Base-by-base conservation (phyloP, 2,888 invertebrate species). In the Synergus umbraculus region DNA sequence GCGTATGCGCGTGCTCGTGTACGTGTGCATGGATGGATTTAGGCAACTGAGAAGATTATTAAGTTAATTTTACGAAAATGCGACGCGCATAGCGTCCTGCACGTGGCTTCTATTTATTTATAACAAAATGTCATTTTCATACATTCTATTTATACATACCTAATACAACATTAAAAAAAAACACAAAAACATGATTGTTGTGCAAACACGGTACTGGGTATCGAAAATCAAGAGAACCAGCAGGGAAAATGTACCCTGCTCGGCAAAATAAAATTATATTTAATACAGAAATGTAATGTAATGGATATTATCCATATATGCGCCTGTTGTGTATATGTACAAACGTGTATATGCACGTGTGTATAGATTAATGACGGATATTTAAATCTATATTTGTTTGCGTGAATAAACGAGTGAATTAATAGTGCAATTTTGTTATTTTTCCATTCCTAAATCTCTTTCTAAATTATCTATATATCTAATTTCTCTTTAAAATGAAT, bases 391-490 rank as follows among this genome's bases (percentile, higher is more conserved):
- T 87, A 86, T 86, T 89, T 89, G 87, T 89, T 89, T 88, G 87
- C 86, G 88, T 87, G 89, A 89, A 89, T 89, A 90, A 89, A 90
- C 84, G 86, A 84, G 87, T 87, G 87, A 89, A 88, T 88, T 82
- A 88, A 87, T 41, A 54, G 1, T 0, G 4, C 37, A 5, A 1
- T 2, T 73, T 41, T 7, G 29, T 49, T 13, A 29, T 73, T 73
- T n/a, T 41, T 5, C 29, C 54, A 29, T n/a, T 49, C 37, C 4
- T 37, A 49, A 18, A 10, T 58, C 18, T 18, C 54, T 9, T 18
- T 18, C 13, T 49, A 49, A 2, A 15, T 49, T 49, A 8, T 7
- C 8, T 5, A n/a, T 15, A 7, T 49, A 7, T 49, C 0, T n/a
- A 49, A 29, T 29, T 2, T 29, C 29, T 46, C 2, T n/a, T 7